Percentiles rank a stretch among this genome's conserved stretches.
Conservation (phyloP, 1,140 invertebrate genomes). For the Anadara kagoshimensis region DNA sequence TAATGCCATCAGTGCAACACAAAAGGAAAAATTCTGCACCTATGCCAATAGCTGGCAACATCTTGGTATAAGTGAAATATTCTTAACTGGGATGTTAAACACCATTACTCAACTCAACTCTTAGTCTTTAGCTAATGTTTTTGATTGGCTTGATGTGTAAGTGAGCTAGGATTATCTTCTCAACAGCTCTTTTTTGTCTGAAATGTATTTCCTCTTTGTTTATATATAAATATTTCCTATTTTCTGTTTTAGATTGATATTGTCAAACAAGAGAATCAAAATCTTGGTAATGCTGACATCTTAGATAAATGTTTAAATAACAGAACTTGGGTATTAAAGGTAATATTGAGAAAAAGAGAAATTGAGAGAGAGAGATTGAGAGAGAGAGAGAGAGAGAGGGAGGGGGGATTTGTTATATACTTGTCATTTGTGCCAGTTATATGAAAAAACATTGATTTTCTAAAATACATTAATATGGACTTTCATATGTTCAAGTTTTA, state of each 20-base stretch:
- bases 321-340: slow-evolving; percentile 69
- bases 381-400: neutral
- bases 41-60: no score
- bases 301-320: slow-evolving; percentile 70
- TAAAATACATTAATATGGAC: neutral
- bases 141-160: neutral
- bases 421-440: neutral
- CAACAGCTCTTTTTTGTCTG: no score
- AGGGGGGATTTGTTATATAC: no score
- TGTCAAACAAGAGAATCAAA: slow-evolving; percentile 55
- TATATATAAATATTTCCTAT: neutral
- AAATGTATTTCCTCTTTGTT: no score
- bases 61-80: no score
- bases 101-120: no score
- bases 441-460: neutral
- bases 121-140: neutral
- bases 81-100: no score
- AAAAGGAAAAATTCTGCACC: no score
- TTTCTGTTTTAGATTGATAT: slow-evolving; percentile 58
- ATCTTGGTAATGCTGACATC: slow-evolving; percentile 59
- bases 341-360: slow-evolving; percentile 29
- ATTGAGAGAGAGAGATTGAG: neutral
- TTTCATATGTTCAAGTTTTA: neutral
- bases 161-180: neutral
- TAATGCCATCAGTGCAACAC: no score